These are phyloP conservation scores for Cacoxenus indagator DNA, from an alignment of 2,888 invertebrate genomes.

Conservation along the genomic window DNA sequence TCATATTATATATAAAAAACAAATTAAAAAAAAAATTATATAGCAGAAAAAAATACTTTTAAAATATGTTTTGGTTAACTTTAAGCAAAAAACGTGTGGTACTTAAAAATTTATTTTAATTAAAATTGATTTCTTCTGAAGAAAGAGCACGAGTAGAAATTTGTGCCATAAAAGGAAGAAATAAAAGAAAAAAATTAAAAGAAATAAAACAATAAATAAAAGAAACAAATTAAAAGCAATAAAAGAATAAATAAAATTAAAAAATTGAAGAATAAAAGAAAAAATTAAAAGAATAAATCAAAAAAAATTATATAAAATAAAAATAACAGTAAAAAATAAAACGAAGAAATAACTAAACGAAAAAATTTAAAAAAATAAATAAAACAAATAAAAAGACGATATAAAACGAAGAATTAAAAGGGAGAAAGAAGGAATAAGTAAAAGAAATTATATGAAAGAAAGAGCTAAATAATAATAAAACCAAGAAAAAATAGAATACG, in stretches of 20 bases:
- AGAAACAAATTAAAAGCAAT: no score
- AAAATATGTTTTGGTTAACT: neutral
- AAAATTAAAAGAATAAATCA: neutral
- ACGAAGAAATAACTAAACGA: no score
- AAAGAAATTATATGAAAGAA: no score
- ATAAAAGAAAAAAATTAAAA: slow-evolving; percentile 36
- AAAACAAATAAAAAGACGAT: slow-evolving; percentile 12
- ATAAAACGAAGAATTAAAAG: slow-evolving; percentile 14
- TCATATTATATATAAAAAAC: neutral
- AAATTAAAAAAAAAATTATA: neutral
- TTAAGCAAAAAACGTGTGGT: slow-evolving; percentile 1
- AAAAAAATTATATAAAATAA: neutral
- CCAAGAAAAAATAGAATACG: no score
- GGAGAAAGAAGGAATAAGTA: no score
- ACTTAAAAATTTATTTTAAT: slow-evolving; percentile 12
- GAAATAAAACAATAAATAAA: no score
- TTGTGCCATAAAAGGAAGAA: slow-evolving; percentile 16
- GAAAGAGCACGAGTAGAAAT: slow-evolving; percentile 25
- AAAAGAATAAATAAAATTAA: neutral
- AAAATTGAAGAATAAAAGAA: neutral
- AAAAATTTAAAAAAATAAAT: neutral
- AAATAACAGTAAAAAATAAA: no score
- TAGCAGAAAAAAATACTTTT: neutral
- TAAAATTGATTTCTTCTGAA: slow-evolving; percentile 8
- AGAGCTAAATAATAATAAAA: no score